Evolutionary conservation across 2,113 vertebrate genomes (phyloP), one percentile per base, ranked within the genome.

Genomic region (Microcebus griseorufus): DNA sequence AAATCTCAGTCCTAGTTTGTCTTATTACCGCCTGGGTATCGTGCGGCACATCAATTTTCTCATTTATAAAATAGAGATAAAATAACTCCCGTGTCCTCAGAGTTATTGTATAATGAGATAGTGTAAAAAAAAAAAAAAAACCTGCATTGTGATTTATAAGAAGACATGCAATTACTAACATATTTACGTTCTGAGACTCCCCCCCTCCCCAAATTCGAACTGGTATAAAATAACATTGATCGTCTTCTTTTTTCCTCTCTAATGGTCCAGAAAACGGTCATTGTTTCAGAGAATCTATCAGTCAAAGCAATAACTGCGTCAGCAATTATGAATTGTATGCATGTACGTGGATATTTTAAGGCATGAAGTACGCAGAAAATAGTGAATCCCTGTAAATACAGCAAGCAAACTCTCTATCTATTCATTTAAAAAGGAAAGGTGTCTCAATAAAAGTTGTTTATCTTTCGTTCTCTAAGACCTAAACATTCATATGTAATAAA

Each of bases 401-500:
- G 55, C 75, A 96, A 75, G 72, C 86, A 18, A 48, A 45, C 17
- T 72, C 32, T 37, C 53, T 92, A 3, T 18, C 6, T 69, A 51
- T 37, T 94, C 55, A 83, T 85, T 84, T 97, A 16, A 76, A 79
- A 97, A 65, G 37, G n/a, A 81, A 90, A 69, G 3, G 14, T 51
- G 18, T 3, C 16, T 62, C 72, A 93, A 55, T 88, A 93, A 96
- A 73, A 88, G 37, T 90, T 85, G 25, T 92, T 90, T 53, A 51
- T 92, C 37, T 55, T 32, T 82, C 89, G n/a, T 10, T 76, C 3
- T 93, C 11, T 32, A 12, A 67, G 65, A 53, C 64, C 62, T 84
- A 45, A 65, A 23, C 20, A 45, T 92, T 89, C 55, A 67, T n/a
- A 60, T 55, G 17, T 79, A 72, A 88, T 79, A 85, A 76, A 85